A percentile compares a stretch with the other conserved stretches of the same genome.
These are phyloP conservation scores for Drosophila albomicans DNA, from an alignment of 1,140 invertebrate genomes.

Conservation along the genomic window DNA sequence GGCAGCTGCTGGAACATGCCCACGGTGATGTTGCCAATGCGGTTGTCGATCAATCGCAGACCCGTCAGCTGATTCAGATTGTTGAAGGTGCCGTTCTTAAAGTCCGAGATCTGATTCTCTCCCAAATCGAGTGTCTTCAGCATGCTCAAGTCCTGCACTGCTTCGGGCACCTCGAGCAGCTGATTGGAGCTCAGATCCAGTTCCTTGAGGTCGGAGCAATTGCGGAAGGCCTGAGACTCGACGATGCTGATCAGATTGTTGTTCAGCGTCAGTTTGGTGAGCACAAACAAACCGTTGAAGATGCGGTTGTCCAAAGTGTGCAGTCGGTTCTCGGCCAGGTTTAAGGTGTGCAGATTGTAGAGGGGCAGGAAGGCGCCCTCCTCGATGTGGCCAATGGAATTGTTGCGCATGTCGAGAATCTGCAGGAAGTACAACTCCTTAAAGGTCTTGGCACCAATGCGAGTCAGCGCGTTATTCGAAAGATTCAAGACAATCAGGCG, in stretches of 20 bases:
- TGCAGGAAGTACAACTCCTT: constrained; percentile 93
- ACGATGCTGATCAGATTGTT: constrained; percentile 91
- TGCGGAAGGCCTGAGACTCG: constrained; percentile 92
- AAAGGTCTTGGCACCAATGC: constrained; percentile 89
- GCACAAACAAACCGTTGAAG: constrained; percentile 92
- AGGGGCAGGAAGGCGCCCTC: constrained; percentile 92
- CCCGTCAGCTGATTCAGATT: constrained; percentile 92
- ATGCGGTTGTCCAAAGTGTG: constrained; percentile 90
- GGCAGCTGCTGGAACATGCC: constrained; percentile 90
- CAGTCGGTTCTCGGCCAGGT: constrained; percentile 91
- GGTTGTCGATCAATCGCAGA: constrained; percentile 92
- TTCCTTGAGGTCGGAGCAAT: constrained; percentile 92
- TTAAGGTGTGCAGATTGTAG: constrained; percentile 92
- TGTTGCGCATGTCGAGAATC: constrained; percentile 92
- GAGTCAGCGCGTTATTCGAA: constrained; percentile 88
- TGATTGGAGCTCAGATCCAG: constrained; percentile 93
- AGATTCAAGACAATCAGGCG: constrained; percentile 89
- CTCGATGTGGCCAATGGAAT: constrained; percentile 90
- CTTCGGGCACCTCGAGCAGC: constrained; percentile 90
- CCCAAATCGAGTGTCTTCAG: constrained; percentile 92
- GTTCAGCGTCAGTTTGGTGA: constrained; percentile 92
- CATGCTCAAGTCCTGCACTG: constrained; percentile 90
- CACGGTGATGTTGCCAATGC: constrained; percentile 90
- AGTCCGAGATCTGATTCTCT: constrained; percentile 91
- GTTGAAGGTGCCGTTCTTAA: constrained; percentile 90